Evolutionary conservation across 2,113 vertebrate species (phyloP), one percentile per base, ranked within the genome.

Genomic region (Crocuta crocuta): DNA sequence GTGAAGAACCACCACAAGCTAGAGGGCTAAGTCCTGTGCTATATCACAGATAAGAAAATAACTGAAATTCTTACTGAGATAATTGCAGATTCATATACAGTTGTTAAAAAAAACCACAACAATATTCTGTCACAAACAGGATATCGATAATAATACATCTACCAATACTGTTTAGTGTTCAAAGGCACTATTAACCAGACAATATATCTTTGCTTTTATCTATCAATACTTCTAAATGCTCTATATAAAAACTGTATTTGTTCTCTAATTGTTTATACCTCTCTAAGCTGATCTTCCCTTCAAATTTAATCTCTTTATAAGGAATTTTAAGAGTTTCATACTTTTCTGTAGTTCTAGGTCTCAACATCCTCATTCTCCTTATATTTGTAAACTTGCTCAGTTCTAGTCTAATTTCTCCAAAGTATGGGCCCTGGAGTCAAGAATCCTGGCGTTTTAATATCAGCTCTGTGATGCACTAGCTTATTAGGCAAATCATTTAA

Each of bases 11-110:
- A 91, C 16, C 8, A 93, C 76, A 90, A 93, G 81, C 53, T 74
- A 94, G 7, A 53, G 53, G 33, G n/a, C n/a, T 79, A 84, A 94
- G 28, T 73, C 55, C 19, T 58, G 2, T 26, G 39, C 39, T 7
- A 81, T 10, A 88, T 2, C 66, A 93, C 50, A 92, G 50, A 61
- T 33, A 98, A 91, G 55, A 87, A 93, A 96, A 89, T 28, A 79
- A 93, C 6, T 50, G 28, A 74, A 73, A 19, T 80, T 79, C 43
- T 81, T 76, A 50, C 21, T 80, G n/a, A 85, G 45, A 43, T 79
- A 79, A 88, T 2, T 88, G 0, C 48, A 92, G 73, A 95, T 88
- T 68, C 35, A 84, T 5, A 61, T 33, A 66, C 2, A 88, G 33
- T 39, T 73, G 15, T 63, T 63, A 68, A 92, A 35, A 73, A 89